Percentiles rank a stretch among this genome's conserved stretches.
These are phyloP conservation scores for Mellilla xanthometata DNA, from an alignment of 2,888 invertebrate genomes.

Conservation along the genomic window DNA sequence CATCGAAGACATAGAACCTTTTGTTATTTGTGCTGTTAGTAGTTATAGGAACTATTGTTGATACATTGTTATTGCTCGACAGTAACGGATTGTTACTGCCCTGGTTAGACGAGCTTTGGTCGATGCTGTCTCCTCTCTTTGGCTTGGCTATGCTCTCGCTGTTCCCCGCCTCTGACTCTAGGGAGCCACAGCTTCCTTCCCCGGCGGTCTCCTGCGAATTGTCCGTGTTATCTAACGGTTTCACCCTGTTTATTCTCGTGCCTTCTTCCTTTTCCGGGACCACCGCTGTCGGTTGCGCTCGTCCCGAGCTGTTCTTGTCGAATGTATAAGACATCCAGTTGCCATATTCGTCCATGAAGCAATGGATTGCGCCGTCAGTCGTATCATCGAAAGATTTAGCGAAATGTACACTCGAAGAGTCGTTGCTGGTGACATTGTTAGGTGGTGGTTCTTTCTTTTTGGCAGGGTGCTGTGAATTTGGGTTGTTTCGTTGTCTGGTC, in stretches of 20 bases:
- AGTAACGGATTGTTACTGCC: slow-evolving; percentile 77
- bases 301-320: slow-evolving; percentile 87
- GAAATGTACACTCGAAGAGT: slow-evolving; percentile 81
- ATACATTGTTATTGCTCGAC: slow-evolving; percentile 72
- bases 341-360: slow-evolving; percentile 92
- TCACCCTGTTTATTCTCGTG: slow-evolving; percentile 49
- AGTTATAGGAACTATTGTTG: slow-evolving; percentile 71
- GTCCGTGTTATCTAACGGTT: slow-evolving; percentile 60
- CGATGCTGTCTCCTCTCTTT: slow-evolving; percentile 68
- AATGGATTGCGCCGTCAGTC: slow-evolving; percentile 92
- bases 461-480: slow-evolving; percentile 55
- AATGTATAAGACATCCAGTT: slow-evolving; percentile 93
- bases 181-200: slow-evolving; percentile 75
- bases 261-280: slow-evolving; percentile 61
- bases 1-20: slow-evolving; percentile 74
- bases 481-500: slow-evolving; percentile 72
- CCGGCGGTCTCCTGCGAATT: slow-evolving; percentile 66
- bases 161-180: slow-evolving; percentile 71
- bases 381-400: slow-evolving; percentile 93
- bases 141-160: slow-evolving; percentile 62
- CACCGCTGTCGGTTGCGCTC: slow-evolving; percentile 67
- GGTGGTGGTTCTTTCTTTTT: slow-evolving; percentile 57
- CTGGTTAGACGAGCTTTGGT: slow-evolving; percentile 76
- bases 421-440: slow-evolving; percentile 51
- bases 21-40: slow-evolving; percentile 64